Evolutionary conservation across 2,888 invertebrate species (phyloP).

Genomic region (Tetheella fluctuosa): DNA sequence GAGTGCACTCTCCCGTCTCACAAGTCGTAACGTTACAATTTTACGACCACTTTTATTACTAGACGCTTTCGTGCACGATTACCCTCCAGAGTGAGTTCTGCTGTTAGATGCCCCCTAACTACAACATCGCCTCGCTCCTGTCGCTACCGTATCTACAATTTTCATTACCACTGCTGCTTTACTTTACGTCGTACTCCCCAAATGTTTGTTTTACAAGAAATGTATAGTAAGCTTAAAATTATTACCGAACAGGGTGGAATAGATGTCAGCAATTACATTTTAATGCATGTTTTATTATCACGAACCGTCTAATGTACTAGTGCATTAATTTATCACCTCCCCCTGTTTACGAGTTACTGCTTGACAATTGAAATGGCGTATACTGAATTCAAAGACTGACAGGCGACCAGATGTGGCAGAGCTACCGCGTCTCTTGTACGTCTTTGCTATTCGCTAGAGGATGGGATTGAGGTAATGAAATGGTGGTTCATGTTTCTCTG

Average conservation of each 20-base stretch:
- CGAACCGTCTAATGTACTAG: slow-evolving; percentile 78
- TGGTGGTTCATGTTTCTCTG: slow-evolving; percentile 52
- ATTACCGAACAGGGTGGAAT: slow-evolving; percentile 32
- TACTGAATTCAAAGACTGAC: slow-evolving; percentile 65
- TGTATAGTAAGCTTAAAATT: slow-evolving; percentile 36
- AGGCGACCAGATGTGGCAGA: slow-evolving; percentile 49
- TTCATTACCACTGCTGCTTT: slow-evolving; percentile 54
- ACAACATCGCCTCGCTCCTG: slow-evolving; percentile 51
- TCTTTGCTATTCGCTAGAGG: slow-evolving; percentile 35
- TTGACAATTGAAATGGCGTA: slow-evolving; percentile 80
- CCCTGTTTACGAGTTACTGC: slow-evolving; percentile 76
- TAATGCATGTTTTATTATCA: slow-evolving; percentile 83
- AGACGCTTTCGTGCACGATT: slow-evolving; percentile 84
- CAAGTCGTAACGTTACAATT: slow-evolving; percentile 82
- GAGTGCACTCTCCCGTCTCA: slow-evolving; percentile 77
- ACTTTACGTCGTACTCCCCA: slow-evolving; percentile 11
- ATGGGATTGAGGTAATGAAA: slow-evolving; percentile 39
- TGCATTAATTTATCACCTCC: slow-evolving; percentile 82
- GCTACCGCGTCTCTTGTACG: slow-evolving; percentile 40
- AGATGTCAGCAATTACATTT: slow-evolving; percentile 78
- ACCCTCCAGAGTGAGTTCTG: slow-evolving; percentile 84
- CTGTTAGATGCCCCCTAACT: slow-evolving; percentile 74
- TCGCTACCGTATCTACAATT: slow-evolving; percentile 39
- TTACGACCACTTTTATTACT: slow-evolving; percentile 82
- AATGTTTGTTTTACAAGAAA: slow-evolving; percentile 28